A percentile compares a stretch with the other conserved stretches of the same genome.
phyloP scores from a whole-genome alignment of 2,888 invertebrate species.

The Ferdinandea cuprea region DNA sequence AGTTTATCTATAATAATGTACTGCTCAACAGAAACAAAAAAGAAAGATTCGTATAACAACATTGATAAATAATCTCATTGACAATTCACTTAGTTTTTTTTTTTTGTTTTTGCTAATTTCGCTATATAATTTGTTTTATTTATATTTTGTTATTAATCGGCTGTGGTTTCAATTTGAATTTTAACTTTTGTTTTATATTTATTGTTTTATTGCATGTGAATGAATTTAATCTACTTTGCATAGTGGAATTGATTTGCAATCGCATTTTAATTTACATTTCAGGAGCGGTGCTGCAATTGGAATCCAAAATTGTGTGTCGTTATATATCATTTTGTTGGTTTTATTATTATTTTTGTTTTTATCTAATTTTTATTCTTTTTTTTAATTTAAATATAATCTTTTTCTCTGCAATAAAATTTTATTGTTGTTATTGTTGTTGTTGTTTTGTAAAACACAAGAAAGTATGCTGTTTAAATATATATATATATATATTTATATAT shows the following conservation, averaged over 20 bases:
- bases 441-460: conserved; percentile 28
- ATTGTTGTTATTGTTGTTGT: conserved; percentile 3
- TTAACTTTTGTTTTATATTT: conserved; percentile 40
- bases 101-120: conserved; percentile 50
- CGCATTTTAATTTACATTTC: conserved; percentile 52
- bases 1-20: conserved; percentile 47
- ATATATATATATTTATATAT: conserved; percentile 46
- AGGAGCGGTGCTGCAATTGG: conserved; percentile 70
- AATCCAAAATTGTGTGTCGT: conserved; percentile 45
- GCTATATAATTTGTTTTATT: conserved; percentile 41
- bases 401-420: conserved; percentile 25
- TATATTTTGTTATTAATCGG: conserved; percentile 38
- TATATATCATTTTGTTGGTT: conserved; percentile 8
- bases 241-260: conserved; percentile 71
- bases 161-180: conserved; percentile 20
- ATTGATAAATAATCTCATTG: conserved; percentile 69
- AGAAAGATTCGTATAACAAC: conserved; percentile 55
- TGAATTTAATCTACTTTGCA: conserved; percentile 64
- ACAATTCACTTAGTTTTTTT: conserved; percentile 66
- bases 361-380: too few relatives aligned
- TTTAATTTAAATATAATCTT: conserved; percentile 12
- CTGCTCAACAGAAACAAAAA: conserved; percentile 43
- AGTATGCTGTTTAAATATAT: conserved; percentile 4
- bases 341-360: too few relatives aligned
- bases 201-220: conserved; percentile 60